phyloP scores from a whole-genome alignment of 1,140 invertebrate genomes.

The Achroia grisella region DNA sequence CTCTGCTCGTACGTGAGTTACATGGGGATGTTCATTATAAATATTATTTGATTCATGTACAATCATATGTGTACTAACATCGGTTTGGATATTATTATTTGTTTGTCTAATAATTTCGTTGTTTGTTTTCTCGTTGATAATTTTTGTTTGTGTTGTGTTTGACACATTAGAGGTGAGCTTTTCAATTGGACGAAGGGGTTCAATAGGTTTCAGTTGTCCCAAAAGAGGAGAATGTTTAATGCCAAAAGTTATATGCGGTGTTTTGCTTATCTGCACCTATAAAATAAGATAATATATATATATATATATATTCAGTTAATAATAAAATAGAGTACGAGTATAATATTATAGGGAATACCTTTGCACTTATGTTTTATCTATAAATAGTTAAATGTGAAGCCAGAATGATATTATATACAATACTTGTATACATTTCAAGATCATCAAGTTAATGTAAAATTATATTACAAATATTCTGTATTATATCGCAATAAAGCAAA shows the following conservation, averaged over 20 bases:
- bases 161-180: conserved; percentile 7
- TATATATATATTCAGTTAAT: no score
- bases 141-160: conserved; percentile 3
- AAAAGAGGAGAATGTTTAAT: conserved; percentile 90
- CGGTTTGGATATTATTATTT: conserved; percentile 6
- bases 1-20: conserved; percentile 47
- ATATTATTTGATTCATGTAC: conserved; percentile 20
- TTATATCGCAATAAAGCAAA: no score
- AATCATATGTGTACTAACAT: conserved; percentile 7
- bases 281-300: conserved; percentile 9
- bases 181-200: conserved; percentile 16
- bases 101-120: conserved; percentile 6
- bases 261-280: conserved; percentile 52
- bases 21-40: conserved; percentile 26
- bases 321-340: no score
- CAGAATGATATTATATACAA: no score
- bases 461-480: no score
- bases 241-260: conserved; percentile 80
- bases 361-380: no score
- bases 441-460: no score
- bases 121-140: neutral
- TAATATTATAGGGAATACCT: no score
- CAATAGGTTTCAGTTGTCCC: conserved; percentile 73
- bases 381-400: no score
- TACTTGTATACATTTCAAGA: no score